Evolutionary conservation across 1,140 invertebrate genomes (phyloP).

Genomic region (Drosophila tani): DNA sequence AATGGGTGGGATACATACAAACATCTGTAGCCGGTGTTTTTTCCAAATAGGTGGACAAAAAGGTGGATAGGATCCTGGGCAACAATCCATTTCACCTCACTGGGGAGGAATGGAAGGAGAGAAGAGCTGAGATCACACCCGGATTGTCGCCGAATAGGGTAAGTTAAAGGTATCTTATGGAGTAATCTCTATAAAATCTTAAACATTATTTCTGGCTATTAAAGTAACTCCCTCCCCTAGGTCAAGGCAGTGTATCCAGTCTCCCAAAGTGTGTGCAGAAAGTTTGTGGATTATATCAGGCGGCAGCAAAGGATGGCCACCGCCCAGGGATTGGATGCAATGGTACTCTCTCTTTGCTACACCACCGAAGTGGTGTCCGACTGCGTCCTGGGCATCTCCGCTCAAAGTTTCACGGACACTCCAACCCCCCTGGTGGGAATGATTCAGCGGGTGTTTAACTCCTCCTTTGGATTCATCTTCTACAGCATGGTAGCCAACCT

Average conservation of each 20-base stretch:
- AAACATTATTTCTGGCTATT: neutral
- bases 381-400: slow-evolving; percentile 85
- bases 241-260: slow-evolving; percentile 65
- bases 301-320: slow-evolving; percentile 42
- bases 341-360: slow-evolving; percentile 72
- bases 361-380: slow-evolving; percentile 85
- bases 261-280: slow-evolving; percentile 44
- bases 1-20: neutral
- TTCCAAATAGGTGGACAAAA: slow-evolving; percentile 54
- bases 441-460: slow-evolving; percentile 49
- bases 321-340: slow-evolving; percentile 40
- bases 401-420: slow-evolving; percentile 66
- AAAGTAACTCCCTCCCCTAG: slow-evolving; percentile 6
- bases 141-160: slow-evolving; percentile 85
- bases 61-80: slow-evolving; percentile 82
- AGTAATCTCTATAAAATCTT: neutral
- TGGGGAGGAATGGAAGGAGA: slow-evolving; percentile 86
- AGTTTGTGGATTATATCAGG: slow-evolving; percentile 56
- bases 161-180: slow-evolving; percentile 2
- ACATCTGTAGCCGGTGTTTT: slow-evolving; percentile 44
- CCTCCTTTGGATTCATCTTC: slow-evolving; percentile 40
- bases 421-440: slow-evolving; percentile 48
- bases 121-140: slow-evolving; percentile 86
- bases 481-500: slow-evolving; percentile 34
- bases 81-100: slow-evolving; percentile 84